Evolutionary conservation across 1,140 invertebrate genomes (phyloP).

Genomic region (Venustaconcha ellipsiformis): DNA sequence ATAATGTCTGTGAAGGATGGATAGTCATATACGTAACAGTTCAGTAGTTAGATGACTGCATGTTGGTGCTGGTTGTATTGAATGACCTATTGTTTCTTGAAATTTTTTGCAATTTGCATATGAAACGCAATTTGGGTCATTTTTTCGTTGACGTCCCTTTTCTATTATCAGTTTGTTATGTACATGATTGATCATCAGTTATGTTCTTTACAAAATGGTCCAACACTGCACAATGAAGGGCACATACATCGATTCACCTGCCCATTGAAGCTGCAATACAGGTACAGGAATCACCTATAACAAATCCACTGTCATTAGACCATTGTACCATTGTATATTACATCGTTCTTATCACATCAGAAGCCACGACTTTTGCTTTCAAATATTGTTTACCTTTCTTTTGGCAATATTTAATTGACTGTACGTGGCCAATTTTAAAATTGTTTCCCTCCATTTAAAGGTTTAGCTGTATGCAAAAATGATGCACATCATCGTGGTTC

Average conservation of each 20-base stretch:
- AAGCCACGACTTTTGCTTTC: conserved; percentile 25
- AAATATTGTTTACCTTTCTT: conserved; percentile 5
- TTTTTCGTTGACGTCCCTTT: background rate
- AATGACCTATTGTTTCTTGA: background rate
- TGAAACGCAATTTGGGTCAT: background rate
- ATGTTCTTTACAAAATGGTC: background rate
- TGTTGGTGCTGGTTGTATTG: too few relatives aligned
- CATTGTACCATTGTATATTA: conserved; percentile 5
- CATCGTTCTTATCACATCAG: background rate
- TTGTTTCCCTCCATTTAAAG: conserved; percentile 9
- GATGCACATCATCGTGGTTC: conserved; percentile 5
- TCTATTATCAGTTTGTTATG: background rate
- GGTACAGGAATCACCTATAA: conserved; percentile 7
- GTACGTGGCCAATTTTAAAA: conserved; percentile 31
- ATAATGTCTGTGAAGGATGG: too few relatives aligned
- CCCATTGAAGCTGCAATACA: conserved; percentile 2
- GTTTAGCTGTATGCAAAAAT: conserved; percentile 26
- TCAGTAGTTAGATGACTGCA: too few relatives aligned
- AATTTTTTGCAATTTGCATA: background rate
- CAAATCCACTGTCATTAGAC: conserved; percentile 7
- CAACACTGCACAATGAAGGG: background rate
- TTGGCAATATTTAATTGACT: conserved; percentile 15
- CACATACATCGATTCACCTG: conserved; percentile 1
- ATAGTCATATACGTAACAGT: too few relatives aligned
- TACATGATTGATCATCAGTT: background rate